Evolutionary conservation across 2,888 invertebrate species (phyloP).

Genomic region (Hypselothyrea guttata): DNA sequence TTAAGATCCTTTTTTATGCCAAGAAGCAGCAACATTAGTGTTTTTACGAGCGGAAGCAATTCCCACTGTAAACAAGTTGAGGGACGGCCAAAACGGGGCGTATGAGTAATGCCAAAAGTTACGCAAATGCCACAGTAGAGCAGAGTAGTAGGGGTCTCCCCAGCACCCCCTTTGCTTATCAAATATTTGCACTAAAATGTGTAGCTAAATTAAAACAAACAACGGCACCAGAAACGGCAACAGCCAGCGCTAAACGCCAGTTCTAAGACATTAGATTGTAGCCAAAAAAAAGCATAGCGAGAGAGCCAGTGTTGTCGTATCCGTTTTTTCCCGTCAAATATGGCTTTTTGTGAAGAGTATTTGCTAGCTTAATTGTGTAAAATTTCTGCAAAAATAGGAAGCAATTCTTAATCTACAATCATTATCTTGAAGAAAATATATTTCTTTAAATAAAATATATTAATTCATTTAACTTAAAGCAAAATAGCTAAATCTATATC

Average conservation of each 20-base stretch:
- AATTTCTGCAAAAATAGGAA: too few species aligned
- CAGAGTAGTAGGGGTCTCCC: constrained; percentile 19
- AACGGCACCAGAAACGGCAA: constrained; percentile 26
- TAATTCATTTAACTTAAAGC: too few species aligned
- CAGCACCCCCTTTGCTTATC: constrained; percentile 53
- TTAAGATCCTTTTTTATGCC: neutral
- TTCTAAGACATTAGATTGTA: constrained; percentile 41
- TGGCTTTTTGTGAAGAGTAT: too few species aligned
- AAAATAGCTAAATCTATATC: too few species aligned
- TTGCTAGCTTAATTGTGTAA: too few species aligned
- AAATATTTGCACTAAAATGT: constrained; percentile 76
- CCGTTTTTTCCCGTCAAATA: too few species aligned
- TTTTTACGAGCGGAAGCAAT: constrained; percentile 58
- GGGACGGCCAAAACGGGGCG: constrained; percentile 45
- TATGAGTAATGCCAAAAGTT: constrained; percentile 67
- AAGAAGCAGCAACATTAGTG: neutral
- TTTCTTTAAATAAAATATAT: too few species aligned
- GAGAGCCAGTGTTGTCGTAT: too few species aligned
- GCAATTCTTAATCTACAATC: too few species aligned
- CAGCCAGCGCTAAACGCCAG: constrained; percentile 16
- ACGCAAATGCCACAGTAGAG: constrained; percentile 50
- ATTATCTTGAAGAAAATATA: too few species aligned
- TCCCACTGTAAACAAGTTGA: constrained; percentile 49
- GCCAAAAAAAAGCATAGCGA: constrained; percentile 31
- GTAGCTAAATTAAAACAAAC: constrained; percentile 69